Conservation (phyloP, 2,888 invertebrate genomes). For the Hartigia nigra region DNA sequence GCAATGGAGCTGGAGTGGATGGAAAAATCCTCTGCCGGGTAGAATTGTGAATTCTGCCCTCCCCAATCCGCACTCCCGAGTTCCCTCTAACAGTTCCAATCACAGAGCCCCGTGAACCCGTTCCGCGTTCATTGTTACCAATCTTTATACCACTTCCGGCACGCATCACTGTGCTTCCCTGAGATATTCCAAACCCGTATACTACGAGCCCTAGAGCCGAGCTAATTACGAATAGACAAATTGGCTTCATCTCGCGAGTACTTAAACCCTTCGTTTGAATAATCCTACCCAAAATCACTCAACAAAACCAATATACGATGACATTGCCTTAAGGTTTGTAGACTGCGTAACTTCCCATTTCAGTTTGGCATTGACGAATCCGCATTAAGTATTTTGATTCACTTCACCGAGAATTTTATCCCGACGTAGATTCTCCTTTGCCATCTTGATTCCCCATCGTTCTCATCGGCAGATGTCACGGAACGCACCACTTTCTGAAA, state of each 20-base stretch:
- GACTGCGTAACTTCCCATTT: neutral
- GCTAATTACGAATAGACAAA: neutral
- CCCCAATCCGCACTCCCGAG: constrained; percentile 55
- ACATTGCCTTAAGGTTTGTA: neutral
- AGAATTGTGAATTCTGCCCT: constrained; percentile 52
- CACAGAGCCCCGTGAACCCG: neutral
- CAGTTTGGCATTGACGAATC: neutral
- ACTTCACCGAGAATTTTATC: neutral
- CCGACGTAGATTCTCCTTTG: neutral
- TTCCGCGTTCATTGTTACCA: constrained; percentile 33
- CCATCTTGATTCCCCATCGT: neutral
- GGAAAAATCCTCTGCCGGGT: constrained; percentile 42
- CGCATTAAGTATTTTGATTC: neutral
- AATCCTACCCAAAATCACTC: neutral
- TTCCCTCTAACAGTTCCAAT: constrained; percentile 40
- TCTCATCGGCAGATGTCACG: neutral
- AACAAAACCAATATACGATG: neutral
- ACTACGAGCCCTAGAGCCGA: neutral
- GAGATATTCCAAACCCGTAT: neutral
- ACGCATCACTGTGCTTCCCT: constrained; percentile 40
- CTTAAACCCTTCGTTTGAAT: neutral
- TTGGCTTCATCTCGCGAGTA: neutral
- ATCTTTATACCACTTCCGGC: constrained; percentile 49
- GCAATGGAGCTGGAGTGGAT: constrained; percentile 3
- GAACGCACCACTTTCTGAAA: neutral